These are phyloP conservation scores for Bombus terrestris DNA, from an alignment of 1,140 invertebrate species.

Conservation along the genomic window DNA sequence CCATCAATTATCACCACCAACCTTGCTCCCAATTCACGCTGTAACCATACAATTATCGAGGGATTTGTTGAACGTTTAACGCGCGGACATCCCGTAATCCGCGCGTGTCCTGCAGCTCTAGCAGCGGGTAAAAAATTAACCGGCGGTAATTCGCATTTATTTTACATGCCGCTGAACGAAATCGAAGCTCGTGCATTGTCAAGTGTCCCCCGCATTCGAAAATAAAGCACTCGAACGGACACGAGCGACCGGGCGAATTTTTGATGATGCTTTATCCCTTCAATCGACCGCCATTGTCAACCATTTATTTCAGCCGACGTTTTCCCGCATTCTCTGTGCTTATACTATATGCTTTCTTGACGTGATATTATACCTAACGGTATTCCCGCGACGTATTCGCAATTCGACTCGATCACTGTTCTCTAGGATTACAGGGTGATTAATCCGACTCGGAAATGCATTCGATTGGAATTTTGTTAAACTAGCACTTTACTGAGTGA, in stretches of 20 bases:
- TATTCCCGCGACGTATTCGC: not conserved
- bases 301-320: not conserved
- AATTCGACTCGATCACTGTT: not conserved
- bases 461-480: not conserved
- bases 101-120: not conserved
- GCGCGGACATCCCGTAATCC: slow-evolving; percentile 44
- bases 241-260: not conserved
- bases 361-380: not conserved
- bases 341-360: not conserved
- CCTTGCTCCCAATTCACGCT: slow-evolving; percentile 5
- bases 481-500: not conserved
- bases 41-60: slow-evolving; percentile 38
- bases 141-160: slow-evolving; percentile 58
- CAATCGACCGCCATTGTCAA: not conserved
- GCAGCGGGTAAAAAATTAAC: slow-evolving; percentile 59
- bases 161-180: slow-evolving; percentile 43
- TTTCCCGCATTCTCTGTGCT: not conserved
- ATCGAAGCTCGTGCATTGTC: not conserved
- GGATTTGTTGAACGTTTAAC: slow-evolving; percentile 59
- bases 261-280: slow-evolving; percentile 9
- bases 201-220: not conserved
- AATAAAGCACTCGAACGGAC: not conserved
- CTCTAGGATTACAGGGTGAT: not conserved
- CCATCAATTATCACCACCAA: slow-evolving; percentile 31
- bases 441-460: not conserved